phyloP scores from a whole-genome alignment of 2,888 invertebrate genomes.

The Ectropis crepuscularia region DNA sequence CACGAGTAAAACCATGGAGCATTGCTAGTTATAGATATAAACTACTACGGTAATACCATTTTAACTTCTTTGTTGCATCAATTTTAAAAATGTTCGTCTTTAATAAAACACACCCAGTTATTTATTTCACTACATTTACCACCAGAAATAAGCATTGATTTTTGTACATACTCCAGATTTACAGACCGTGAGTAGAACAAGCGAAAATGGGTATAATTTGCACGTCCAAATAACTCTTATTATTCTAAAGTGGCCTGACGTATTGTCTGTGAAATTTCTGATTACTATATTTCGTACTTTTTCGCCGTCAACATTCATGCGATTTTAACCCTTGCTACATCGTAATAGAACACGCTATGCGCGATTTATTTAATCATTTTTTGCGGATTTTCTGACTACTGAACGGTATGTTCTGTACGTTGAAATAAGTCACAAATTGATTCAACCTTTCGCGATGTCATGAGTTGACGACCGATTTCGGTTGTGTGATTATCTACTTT shows the following conservation, averaged over 20 bases:
- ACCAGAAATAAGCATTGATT: neutral
- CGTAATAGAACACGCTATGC: slow-evolving; percentile 1
- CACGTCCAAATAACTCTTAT: slow-evolving; percentile 61
- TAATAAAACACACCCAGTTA: too few relatives aligned
- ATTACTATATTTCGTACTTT: slow-evolving; percentile 38
- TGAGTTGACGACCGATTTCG: slow-evolving; percentile 48
- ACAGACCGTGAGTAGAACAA: slow-evolving; percentile 44
- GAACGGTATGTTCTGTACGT: slow-evolving; percentile 48
- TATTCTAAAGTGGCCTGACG: slow-evolving; percentile 63
- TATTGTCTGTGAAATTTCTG: slow-evolving; percentile 52
- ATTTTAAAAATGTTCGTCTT: too few relatives aligned
- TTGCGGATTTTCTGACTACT: slow-evolving; percentile 27
- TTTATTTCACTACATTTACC: neutral
- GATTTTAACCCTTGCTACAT: slow-evolving; percentile 20
- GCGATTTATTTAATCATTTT: neutral
- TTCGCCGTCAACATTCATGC: slow-evolving; percentile 17
- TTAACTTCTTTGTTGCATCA: too few relatives aligned
- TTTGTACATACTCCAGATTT: slow-evolving; percentile 10
- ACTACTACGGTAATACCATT: too few relatives aligned
- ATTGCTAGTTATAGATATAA: too few relatives aligned
- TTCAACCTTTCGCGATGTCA: slow-evolving; percentile 46
- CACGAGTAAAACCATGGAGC: too few relatives aligned
- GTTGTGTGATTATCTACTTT: slow-evolving; percentile 44
- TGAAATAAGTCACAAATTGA: slow-evolving; percentile 48
- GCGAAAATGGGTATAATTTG: slow-evolving; percentile 64